Evolutionary conservation across 2,888 invertebrate species (phyloP), one percentile per base, ranked within the genome.

Genomic region (Exocentrus adspersus): DNA sequence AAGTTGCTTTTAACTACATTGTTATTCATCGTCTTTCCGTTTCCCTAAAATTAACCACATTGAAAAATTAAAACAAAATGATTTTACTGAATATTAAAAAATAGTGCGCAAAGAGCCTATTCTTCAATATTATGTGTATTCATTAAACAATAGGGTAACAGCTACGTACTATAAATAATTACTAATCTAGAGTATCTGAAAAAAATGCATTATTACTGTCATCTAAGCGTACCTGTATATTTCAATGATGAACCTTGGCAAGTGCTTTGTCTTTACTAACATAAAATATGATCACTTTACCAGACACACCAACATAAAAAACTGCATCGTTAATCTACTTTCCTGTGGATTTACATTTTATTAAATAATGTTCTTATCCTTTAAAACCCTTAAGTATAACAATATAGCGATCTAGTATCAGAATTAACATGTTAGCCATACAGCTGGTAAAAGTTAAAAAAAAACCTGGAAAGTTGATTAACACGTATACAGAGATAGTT

Each of bases 181-280:
- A 41, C 61, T 60, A 61, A 21, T 62, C 68, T 69, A 69, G 43
- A 60, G 48, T 62, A 65, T 63, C 53, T 14, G 32, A 65, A 67
- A 43, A 59, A 70, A 70, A 64, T 63, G 67, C 65, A 67, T 64
- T 60, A 64, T 56, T 57, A 46, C 57, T 54, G 30, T 63, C 61
- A 61, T 66, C 64, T 53, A 69, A 24, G 64, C 54, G 66, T 64
- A 53, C 20, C 7, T 46, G 16, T 43, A 43, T 16, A 19, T 48
- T 41, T n/a, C n/a, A 68, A 63, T 65, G 67, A 70, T 67, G 63
- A 66, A 71, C 72, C 72, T 70, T 71, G 72, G 72, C 72, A 72
- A 72, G 72, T 72, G 71, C 69, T 71, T 68, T 60, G 67, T 63
- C 68, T 67, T 71, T 65, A 69, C 72, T 70, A 71, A 71, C 65